Evolutionary conservation across 1,140 invertebrate species (phyloP).

Genomic region (Drosophila navojoa): DNA sequence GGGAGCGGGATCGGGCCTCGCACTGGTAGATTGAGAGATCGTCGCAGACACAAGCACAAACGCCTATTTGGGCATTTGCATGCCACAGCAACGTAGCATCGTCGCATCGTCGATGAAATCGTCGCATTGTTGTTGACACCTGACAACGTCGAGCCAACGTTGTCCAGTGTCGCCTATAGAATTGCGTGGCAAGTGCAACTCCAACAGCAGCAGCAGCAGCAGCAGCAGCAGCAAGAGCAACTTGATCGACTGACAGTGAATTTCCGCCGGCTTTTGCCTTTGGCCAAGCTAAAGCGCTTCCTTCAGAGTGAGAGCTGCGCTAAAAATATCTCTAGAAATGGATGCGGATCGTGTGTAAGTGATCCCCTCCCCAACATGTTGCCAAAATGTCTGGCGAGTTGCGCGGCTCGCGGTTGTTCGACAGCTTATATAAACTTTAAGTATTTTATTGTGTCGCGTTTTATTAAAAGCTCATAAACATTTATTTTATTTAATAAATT

Average conservation of each 20-base stretch:
- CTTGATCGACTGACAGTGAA: constrained; percentile 75
- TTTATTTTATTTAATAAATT: constrained; percentile 82
- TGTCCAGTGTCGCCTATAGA: constrained; percentile 46
- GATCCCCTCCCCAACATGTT: constrained; percentile 31
- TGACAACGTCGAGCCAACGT: constrained; percentile 57
- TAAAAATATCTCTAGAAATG: constrained; percentile 33
- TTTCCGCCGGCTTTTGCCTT: constrained; percentile 62
- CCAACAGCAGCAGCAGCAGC: constrained; percentile 41
- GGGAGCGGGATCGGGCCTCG: not conserved
- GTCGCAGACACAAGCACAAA: constrained; percentile 21
- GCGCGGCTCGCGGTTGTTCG: not conserved
- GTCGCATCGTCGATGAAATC: constrained; percentile 29
- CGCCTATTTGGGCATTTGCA: constrained; percentile 63
- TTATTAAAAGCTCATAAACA: constrained; percentile 82
- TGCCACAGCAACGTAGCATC: constrained; percentile 36
- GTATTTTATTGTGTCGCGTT: constrained; percentile 78
- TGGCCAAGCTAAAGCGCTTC: constrained; percentile 53
- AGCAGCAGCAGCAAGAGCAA: constrained; percentile 9
- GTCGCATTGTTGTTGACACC: constrained; percentile 61
- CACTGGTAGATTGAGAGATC: constrained; percentile 51
- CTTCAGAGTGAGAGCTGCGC: constrained; percentile 15
- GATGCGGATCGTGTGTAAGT: constrained; percentile 13
- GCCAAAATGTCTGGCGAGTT: constrained; percentile 71
- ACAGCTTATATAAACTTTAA: constrained; percentile 77
- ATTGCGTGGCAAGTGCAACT: constrained; percentile 76